Conservation (phyloP, 2,888 invertebrate genomes). For the Plagiodera versicolora region DNA sequence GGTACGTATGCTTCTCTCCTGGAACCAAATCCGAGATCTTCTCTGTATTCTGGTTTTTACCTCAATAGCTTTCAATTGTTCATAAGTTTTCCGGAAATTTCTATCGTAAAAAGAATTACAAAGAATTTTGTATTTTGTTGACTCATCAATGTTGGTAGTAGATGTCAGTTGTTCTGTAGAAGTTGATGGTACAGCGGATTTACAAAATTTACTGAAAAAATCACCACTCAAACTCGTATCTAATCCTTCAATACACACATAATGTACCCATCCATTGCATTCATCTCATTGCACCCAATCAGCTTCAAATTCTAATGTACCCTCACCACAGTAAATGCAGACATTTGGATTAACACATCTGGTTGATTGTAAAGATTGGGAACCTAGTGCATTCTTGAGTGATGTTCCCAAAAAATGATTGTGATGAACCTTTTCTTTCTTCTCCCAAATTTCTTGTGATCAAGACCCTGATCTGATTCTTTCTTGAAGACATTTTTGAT, state of each 20-base stretch:
- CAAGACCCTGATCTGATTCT: background rate
- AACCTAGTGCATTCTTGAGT: background rate
- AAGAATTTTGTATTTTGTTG: too few species aligned
- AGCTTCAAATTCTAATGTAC: slow-evolving; percentile 7
- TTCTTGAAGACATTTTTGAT: background rate
- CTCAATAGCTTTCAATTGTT: background rate
- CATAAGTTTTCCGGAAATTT: background rate
- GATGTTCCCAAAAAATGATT: slow-evolving; percentile 10
- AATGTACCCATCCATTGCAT: slow-evolving; percentile 13
- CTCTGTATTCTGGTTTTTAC: background rate
- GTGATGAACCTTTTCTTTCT: background rate
- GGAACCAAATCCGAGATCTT: slow-evolving; percentile 1
- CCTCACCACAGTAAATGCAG: slow-evolving; percentile 17
- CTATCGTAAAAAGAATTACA: background rate
- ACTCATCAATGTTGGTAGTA: too few species aligned
- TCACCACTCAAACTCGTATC: slow-evolving; percentile 13
- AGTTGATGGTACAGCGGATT: too few species aligned
- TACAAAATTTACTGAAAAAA: slow-evolving; percentile 15
- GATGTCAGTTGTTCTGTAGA: too few species aligned
- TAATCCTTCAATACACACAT: slow-evolving; percentile 13
- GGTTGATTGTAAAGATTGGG: background rate
- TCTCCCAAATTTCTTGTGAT: slow-evolving; percentile 11
- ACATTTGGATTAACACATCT: background rate
- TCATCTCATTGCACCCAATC: slow-evolving; percentile 18
- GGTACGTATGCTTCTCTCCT: slow-evolving; percentile 2